Evolutionary conservation across 2,888 invertebrate species (phyloP).

Genomic region (Sussaba pulchella): DNA sequence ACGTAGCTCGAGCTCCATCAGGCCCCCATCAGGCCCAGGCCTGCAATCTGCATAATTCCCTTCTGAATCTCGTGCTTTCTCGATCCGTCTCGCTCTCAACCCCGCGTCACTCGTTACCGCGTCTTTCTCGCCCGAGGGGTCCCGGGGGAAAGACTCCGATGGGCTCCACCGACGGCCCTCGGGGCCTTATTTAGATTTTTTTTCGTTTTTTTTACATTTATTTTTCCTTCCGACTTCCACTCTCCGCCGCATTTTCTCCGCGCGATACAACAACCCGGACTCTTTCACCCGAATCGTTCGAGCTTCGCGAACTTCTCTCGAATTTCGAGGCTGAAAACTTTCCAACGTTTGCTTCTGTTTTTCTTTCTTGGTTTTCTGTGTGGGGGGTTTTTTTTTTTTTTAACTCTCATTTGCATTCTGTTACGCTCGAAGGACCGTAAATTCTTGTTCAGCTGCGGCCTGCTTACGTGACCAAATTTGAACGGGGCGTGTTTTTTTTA

Average conservation of each 20-base stretch:
- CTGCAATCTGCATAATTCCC: slow-evolving; percentile 84
- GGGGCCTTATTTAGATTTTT: slow-evolving; percentile 53
- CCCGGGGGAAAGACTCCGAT: slow-evolving; percentile 52
- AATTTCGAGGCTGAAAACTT: slow-evolving; percentile 65
- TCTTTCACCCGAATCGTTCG: slow-evolving; percentile 26
- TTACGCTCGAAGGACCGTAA: neutral
- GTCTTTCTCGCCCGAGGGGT: slow-evolving; percentile 40
- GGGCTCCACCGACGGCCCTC: slow-evolving; percentile 68
- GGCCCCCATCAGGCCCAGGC: slow-evolving; percentile 81
- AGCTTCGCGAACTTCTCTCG: slow-evolving; percentile 25
- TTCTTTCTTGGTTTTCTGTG: too few species aligned
- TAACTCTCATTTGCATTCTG: neutral
- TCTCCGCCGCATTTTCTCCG: slow-evolving; percentile 44
- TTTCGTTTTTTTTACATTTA: slow-evolving; percentile 22
- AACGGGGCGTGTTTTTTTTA: neutral
- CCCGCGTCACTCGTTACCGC: slow-evolving; percentile 58
- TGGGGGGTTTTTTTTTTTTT: slow-evolving; percentile 16
- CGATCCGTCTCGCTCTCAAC: slow-evolving; percentile 63
- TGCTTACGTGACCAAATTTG: neutral
- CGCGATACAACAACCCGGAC: slow-evolving; percentile 8
- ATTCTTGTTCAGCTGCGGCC: neutral
- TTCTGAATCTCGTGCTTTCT: slow-evolving; percentile 78
- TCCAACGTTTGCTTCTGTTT: slow-evolving; percentile 30
- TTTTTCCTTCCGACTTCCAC: slow-evolving; percentile 37
- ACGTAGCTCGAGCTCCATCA: slow-evolving; percentile 77